A percentile compares a stretch with the other conserved stretches of the same genome.
Evolutionary conservation across 2,113 vertebrate species (phyloP).

Genomic region (Cryptoleucopteryx plumbea): DNA sequence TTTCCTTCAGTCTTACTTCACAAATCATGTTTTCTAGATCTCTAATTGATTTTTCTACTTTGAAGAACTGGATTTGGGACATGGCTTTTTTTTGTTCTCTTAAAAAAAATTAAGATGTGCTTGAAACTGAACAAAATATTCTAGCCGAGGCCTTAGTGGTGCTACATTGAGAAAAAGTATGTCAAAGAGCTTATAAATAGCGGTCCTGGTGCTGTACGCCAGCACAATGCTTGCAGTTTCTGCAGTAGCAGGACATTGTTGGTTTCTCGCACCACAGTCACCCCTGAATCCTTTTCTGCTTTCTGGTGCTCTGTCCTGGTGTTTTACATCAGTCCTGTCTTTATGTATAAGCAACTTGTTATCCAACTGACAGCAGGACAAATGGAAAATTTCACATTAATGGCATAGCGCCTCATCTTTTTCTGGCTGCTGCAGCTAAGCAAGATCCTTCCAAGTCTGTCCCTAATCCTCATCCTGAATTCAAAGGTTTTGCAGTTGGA

Average conservation of each 20-base stretch:
- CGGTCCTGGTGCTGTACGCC: not conserved
- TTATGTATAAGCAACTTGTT: not conserved
- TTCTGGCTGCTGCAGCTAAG: not conserved
- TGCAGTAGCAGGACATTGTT: not conserved
- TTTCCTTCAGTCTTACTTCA: not conserved
- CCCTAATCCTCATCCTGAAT: not conserved
- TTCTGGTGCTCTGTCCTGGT: not conserved
- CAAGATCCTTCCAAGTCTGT: not conserved
- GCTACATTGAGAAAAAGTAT: not conserved
- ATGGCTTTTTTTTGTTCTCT: accelerated
- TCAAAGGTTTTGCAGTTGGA: not conserved
- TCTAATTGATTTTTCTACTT: not conserved
- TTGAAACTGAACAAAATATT: not conserved
- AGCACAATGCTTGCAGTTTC: not conserved
- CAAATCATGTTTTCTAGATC: not conserved
- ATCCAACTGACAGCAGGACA: not conserved
- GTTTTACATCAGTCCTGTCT: not conserved
- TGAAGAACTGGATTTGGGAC: not conserved
- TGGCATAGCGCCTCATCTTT: not conserved
- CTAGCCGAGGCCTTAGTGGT: not conserved
- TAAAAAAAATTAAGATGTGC: not conserved
- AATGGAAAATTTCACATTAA: not conserved
- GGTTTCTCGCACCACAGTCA: not conserved
- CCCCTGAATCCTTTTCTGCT: not conserved
- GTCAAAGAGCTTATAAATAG: not conserved